Percentiles rank a stretch among this genome's conserved stretches.
Evolutionary conservation across 2,888 invertebrate species (phyloP).

Genomic region (Sphaerophoria rueppellii): DNA sequence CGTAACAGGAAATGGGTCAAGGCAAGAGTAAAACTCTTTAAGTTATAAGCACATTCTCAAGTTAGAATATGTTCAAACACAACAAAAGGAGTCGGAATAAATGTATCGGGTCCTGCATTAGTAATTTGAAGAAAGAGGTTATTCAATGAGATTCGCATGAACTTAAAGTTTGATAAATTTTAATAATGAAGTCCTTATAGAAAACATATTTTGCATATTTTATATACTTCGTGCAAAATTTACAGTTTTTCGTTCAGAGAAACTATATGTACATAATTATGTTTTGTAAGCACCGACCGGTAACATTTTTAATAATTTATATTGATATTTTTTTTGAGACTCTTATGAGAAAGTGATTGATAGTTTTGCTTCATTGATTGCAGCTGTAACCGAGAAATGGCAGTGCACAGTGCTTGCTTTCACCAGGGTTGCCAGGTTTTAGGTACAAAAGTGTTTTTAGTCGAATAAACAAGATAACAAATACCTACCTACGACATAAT

Average conservation of each 20-base stretch:
- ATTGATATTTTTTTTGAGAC: not conserved
- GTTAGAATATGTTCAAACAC: too few relatives aligned
- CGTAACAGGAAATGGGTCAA: conserved; percentile 26
- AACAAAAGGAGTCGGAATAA: too few relatives aligned
- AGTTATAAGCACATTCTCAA: not conserved
- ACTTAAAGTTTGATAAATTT: not conserved
- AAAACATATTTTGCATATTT: not conserved
- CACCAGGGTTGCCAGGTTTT: not conserved
- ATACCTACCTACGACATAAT: too few relatives aligned
- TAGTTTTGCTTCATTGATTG: not conserved
- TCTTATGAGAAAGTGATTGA: not conserved
- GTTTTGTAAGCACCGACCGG: conserved; percentile 2
- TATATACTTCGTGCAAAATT: not conserved
- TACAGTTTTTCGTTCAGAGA: not conserved
- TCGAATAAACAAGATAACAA: too few relatives aligned
- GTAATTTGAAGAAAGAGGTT: not conserved
- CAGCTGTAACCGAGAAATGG: not conserved
- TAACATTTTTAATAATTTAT: not conserved
- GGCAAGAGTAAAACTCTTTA: conserved; percentile 18
- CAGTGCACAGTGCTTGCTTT: too few relatives aligned
- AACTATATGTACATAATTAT: not conserved
- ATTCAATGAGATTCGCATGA: not conserved
- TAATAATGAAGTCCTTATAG: not conserved
- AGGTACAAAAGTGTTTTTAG: too few relatives aligned
- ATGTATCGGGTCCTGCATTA: not conserved